Conservation (phyloP, 2,113 vertebrate species). For the Corynorhinus townsendii region DNA sequence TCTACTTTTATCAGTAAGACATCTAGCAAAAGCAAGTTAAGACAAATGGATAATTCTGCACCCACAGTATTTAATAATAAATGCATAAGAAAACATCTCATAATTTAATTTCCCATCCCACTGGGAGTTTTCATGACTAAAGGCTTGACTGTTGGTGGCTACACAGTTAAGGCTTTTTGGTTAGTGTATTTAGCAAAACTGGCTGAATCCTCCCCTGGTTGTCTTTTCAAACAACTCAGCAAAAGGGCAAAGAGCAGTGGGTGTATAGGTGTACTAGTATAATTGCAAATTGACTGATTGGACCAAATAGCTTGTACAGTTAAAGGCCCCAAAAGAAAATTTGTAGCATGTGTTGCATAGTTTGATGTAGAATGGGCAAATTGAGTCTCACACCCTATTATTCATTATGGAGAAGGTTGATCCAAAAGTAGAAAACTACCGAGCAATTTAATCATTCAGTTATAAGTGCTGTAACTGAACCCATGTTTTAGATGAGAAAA, state of each 20-base stretch:
- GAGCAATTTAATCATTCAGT: not conserved
- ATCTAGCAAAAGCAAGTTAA: slow-evolving; percentile 28
- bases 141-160: not conserved
- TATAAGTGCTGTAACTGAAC: not conserved
- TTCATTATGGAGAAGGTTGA: not conserved
- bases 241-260: not conserved
- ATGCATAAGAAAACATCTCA: not conserved
- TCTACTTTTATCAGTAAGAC: slow-evolving; percentile 13
- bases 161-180: not conserved
- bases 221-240: not conserved
- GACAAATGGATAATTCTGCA: not conserved
- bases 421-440: not conserved
- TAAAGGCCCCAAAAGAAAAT: not conserved
- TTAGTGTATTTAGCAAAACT: not conserved
- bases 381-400: not conserved
- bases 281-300: not conserved
- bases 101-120: not conserved
- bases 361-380: not conserved
- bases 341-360: not conserved
- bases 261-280: not conserved
- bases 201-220: not conserved
- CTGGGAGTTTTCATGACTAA: not conserved
- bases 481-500: not conserved
- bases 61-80: not conserved
- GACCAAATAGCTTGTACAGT: not conserved